phyloP scores from a whole-genome alignment of 1,140 invertebrate genomes.

The Rhopalosiphum padi region DNA sequence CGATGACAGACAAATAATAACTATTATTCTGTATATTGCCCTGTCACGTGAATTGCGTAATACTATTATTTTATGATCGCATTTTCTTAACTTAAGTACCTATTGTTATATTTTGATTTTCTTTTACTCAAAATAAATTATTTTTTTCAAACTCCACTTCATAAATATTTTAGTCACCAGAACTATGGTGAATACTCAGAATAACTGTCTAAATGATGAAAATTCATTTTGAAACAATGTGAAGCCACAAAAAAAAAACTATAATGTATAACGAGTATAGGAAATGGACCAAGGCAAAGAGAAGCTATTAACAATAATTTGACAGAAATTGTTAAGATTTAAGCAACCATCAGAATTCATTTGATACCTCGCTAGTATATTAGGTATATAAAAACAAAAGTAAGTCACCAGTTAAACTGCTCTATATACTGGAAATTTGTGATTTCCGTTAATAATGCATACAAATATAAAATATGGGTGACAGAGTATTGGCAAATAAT shows the following conservation, averaged over 20 bases:
- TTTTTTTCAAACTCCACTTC: neutral
- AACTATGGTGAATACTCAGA: neutral
- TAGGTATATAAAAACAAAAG: no score
- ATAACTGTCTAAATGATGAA: neutral
- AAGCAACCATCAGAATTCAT: neutral
- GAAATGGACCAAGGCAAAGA: neutral
- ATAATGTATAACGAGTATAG: no score
- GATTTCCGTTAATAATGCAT: neutral
- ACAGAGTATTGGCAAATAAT: neutral
- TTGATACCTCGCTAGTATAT: no score
- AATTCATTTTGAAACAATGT: neutral
- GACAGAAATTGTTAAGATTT: neutral
- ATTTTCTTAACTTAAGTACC: neutral
- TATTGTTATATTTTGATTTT: neutral
- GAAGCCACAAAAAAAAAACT: neutral
- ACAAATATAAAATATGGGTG: neutral
- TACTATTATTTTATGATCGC: neutral
- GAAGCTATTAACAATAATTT: neutral
- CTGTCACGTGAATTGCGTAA: neutral
- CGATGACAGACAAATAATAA: no score
- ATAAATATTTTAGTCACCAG: neutral
- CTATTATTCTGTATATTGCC: no score
- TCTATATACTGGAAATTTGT: neutral
- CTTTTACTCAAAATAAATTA: no score
- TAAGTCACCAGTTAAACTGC: neutral